Percentiles rank a stretch among this genome's conserved stretches.
phyloP scores from a whole-genome alignment of 1,140 invertebrate species.

The Coboldia fuscipes region DNA sequence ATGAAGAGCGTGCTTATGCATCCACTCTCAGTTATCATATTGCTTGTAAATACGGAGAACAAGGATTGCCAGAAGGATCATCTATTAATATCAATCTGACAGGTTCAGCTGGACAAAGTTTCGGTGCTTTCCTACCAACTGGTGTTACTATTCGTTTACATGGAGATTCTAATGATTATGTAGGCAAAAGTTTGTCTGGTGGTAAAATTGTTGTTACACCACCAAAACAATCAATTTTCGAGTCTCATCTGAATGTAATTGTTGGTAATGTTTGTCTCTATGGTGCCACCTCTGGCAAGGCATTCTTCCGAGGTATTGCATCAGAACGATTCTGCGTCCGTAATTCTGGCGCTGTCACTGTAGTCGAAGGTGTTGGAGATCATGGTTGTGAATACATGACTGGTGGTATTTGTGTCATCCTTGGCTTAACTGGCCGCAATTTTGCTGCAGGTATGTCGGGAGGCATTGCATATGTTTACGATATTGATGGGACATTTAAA shows the following conservation, averaged over 20 bases:
- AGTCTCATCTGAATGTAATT: slow-evolving; percentile 88
- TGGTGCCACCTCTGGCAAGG: slow-evolving; percentile 84
- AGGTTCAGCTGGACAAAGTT: slow-evolving; percentile 97
- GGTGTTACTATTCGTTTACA: slow-evolving; percentile 81
- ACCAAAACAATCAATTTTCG: slow-evolving; percentile 58
- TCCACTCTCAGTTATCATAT: slow-evolving; percentile 89
- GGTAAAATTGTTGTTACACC: slow-evolving; percentile 90
- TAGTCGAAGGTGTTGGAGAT: slow-evolving; percentile 88
- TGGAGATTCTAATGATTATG: slow-evolving; percentile 98
- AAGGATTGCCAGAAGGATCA: slow-evolving; percentile 59
- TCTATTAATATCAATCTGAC: slow-evolving; percentile 70
- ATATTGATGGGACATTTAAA: slow-evolving; percentile 64
- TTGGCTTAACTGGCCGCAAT: slow-evolving; percentile 89
- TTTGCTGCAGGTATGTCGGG: slow-evolving; percentile 97
- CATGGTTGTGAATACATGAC: slow-evolving; percentile 99
- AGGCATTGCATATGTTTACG: slow-evolving; percentile 89
- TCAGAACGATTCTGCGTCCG: slow-evolving; percentile 95
- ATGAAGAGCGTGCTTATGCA: slow-evolving; percentile 81
- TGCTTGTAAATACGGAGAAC: slow-evolving; percentile 73
- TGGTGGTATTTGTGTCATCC: slow-evolving; percentile 72
- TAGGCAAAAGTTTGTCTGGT: slow-evolving; percentile 85
- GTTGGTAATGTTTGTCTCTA: slow-evolving; percentile 97
- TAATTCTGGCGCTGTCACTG: slow-evolving; percentile 87
- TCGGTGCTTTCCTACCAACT: slow-evolving; percentile 90
- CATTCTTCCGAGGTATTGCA: slow-evolving; percentile 90